Evolutionary conservation across 2,113 vertebrate species (phyloP).

Genomic region (Anguilla rostrata): DNA sequence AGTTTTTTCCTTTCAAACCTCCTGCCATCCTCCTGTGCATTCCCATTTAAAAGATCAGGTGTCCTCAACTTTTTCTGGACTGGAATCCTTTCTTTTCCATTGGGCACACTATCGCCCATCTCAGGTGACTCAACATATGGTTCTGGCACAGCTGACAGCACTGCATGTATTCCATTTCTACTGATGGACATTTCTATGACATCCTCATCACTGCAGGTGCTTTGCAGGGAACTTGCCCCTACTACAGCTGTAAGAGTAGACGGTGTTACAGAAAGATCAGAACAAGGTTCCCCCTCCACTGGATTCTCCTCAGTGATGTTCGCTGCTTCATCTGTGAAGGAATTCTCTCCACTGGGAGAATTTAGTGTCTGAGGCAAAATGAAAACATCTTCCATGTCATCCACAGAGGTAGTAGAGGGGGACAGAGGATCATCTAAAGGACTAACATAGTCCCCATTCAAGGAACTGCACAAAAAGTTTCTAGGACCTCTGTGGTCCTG

Average conservation of each 20-base stretch:
- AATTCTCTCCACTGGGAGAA: conserved; percentile 55
- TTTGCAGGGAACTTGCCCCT: not conserved
- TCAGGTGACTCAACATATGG: conserved; percentile 22
- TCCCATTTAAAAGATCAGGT: conserved; percentile 47
- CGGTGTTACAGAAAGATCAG: conserved; percentile 16
- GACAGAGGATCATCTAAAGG: conserved; percentile 64
- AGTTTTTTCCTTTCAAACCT: conserved; percentile 56
- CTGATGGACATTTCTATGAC: conserved; percentile 20
- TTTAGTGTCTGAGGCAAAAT: conserved; percentile 60
- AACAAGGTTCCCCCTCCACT: conserved; percentile 8
- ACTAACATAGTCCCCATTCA: conserved; percentile 59
- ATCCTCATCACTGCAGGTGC: not conserved
- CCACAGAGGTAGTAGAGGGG: conserved; percentile 59
- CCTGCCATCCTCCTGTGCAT: conserved; percentile 40
- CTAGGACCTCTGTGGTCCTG: conserved; percentile 24
- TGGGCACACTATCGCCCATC: conserved; percentile 45
- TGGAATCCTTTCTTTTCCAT: conserved; percentile 29
- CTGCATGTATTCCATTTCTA: conserved; percentile 28
- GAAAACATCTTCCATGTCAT: conserved; percentile 57
- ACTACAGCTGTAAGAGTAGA: conserved; percentile 14
- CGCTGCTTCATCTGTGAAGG: conserved; percentile 13
- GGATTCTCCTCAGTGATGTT: not conserved
- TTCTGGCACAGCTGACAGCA: conserved; percentile 13
- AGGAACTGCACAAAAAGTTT: conserved; percentile 38
- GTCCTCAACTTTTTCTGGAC: conserved; percentile 35